Percentiles rank a stretch among this genome's conserved stretches.
These are phyloP conservation scores for Bubo bubo DNA, from an alignment of 2,113 vertebrate species.

Conservation along the genomic window DNA sequence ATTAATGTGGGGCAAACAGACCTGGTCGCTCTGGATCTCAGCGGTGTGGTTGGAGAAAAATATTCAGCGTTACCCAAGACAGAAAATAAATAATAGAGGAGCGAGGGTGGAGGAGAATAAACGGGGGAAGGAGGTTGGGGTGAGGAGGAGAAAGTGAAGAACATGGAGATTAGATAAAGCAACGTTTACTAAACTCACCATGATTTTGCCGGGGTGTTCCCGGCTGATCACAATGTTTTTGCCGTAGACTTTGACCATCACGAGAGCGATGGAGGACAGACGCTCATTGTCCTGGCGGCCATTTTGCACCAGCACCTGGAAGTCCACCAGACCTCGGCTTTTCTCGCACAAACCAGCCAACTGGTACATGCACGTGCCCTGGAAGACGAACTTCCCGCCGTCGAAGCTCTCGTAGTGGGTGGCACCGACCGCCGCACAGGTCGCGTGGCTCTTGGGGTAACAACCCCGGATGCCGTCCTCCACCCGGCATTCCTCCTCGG, in stretches of 20 bases:
- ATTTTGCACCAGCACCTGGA: slow-evolving; percentile 78
- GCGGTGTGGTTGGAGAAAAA: accelerated
- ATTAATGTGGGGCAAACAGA: accelerated
- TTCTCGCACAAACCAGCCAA: slow-evolving; percentile 60
- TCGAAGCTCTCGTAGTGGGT: slow-evolving; percentile 77
- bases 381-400: slow-evolving; percentile 71
- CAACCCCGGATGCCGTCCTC: slow-evolving; percentile 67
- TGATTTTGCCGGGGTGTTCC: slow-evolving; percentile 20
- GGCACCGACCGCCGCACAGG: slow-evolving; percentile 64
- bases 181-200: background rate
- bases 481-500: slow-evolving; percentile 56
- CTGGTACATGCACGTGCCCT: slow-evolving; percentile 77
- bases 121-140: background rate
- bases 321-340: slow-evolving; percentile 37
- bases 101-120: background rate
- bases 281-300: slow-evolving; percentile 1
- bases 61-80: accelerated
- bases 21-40: too few species aligned
- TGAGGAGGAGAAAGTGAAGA: background rate
- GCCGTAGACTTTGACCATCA: slow-evolving; percentile 71
- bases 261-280: slow-evolving; percentile 39
- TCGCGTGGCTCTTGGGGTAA: slow-evolving; percentile 19
- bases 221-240: slow-evolving; percentile 51
- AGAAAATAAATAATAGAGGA: background rate
- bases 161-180: accelerated